A percentile compares a stretch with the other conserved stretches of the same genome.
Conservation (phyloP, 2,797 vertebrate genomes). For the Vireo griseus region DNA sequence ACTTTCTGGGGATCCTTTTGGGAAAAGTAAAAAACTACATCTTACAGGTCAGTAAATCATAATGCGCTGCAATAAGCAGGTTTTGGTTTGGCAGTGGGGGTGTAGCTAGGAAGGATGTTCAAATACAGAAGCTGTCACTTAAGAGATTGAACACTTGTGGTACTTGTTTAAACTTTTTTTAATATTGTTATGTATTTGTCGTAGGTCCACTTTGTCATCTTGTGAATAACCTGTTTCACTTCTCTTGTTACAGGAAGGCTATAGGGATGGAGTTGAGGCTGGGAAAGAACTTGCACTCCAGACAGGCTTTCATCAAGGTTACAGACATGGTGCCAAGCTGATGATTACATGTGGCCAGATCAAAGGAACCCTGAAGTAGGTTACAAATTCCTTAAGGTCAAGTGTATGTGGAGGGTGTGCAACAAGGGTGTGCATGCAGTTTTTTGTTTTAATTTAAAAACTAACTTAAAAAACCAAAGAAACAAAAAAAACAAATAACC, state of each 20-base stretch:
- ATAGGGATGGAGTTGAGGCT: slow-evolving; percentile 84
- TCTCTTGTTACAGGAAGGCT: slow-evolving; percentile 84
- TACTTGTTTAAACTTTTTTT: not conserved
- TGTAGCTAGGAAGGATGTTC: not conserved
- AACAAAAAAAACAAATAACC: not conserved
- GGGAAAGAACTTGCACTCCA: slow-evolving; percentile 86
- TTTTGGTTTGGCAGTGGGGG: not conserved
- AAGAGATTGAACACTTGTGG: not conserved
- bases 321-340: slow-evolving; percentile 78
- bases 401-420: not conserved
- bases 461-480: not conserved
- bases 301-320: slow-evolving; percentile 86
- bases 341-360: slow-evolving; percentile 82
- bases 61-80: not conserved
- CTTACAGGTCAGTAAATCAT: not conserved
- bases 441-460: not conserved
- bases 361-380: slow-evolving; percentile 87
- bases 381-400: not conserved
- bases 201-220: not conserved
- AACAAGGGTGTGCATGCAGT: accelerated
- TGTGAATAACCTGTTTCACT: not conserved
- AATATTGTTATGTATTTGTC: not conserved
- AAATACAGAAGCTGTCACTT: not conserved
- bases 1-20: not conserved
- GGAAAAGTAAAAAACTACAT: not conserved